Percentiles rank a stretch among this genome's conserved stretches.
Evolutionary conservation across 2,888 invertebrate genomes (phyloP).

Genomic region (Lepidocyrtinus sp.): DNA sequence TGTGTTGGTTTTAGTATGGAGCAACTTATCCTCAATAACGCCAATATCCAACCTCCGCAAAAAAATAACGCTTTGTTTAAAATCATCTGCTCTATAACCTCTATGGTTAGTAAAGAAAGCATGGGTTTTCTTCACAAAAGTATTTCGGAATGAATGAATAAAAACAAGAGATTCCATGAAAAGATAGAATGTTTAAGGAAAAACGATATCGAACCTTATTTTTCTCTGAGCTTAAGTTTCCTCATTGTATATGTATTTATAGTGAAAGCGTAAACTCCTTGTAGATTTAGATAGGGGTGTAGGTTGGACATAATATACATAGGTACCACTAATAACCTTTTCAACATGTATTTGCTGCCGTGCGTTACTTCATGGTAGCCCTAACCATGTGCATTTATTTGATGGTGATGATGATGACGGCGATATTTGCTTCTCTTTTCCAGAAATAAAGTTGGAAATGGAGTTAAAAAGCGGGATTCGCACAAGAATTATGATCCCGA

Average conservation of each 20-base stretch:
- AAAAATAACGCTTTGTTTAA: neutral
- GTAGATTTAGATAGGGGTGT: too few species aligned
- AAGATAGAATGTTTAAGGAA: neutral
- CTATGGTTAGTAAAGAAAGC: neutral
- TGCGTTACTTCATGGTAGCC: too few species aligned
- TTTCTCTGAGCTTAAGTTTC: neutral
- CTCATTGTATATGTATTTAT: too few species aligned
- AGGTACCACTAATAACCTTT: neutral
- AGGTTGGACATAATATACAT: neutral
- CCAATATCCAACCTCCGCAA: neutral
- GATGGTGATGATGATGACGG: neutral
- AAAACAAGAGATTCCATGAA: neutral
- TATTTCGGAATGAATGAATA: neutral
- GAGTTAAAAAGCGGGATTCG: conserved; percentile 51
- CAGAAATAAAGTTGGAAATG: conserved; percentile 48
- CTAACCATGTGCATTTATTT: neutral
- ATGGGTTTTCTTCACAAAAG: neutral
- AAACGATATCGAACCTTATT: neutral
- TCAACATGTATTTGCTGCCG: neutral
- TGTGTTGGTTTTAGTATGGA: neutral
- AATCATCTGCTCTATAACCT: neutral
- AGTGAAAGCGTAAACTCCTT: too few species aligned
- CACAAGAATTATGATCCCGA: conserved; percentile 39
- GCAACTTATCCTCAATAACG: neutral
- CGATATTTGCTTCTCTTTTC: conserved; percentile 17